Evolutionary conservation across 1,140 invertebrate species (phyloP).

Genomic region (Procambarus virginalis): DNA sequence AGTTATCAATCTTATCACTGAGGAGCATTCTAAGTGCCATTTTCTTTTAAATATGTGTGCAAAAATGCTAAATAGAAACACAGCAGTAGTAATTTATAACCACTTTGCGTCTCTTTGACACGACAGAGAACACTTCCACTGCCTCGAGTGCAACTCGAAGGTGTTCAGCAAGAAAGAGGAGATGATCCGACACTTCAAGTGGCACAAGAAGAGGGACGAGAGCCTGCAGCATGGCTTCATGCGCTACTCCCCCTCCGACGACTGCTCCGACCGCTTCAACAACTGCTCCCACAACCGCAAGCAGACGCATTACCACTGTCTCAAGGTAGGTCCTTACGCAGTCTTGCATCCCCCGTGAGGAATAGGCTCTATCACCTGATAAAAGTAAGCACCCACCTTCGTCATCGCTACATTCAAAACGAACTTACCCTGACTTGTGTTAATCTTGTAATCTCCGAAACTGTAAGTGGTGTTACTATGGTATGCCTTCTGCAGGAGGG

Average conservation of each 20-base stretch:
- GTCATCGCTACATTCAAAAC: no score
- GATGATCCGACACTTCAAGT: slow-evolving; percentile 98
- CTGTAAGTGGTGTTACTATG: no score
- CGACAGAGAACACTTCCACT: slow-evolving; percentile 95
- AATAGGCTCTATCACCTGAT: no score
- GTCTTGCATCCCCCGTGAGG: not conserved
- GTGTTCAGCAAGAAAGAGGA: slow-evolving; percentile 99
- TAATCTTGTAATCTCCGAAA: no score
- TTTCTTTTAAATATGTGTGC: no score
- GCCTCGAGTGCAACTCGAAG: slow-evolving; percentile 89
- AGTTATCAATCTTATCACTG: no score
- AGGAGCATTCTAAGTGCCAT: no score
- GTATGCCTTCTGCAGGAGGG: slow-evolving; percentile 78
- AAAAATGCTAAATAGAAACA: no score
- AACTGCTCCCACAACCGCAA: slow-evolving; percentile 95
- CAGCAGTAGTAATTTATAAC: no score
- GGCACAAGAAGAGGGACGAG: slow-evolving; percentile 99
- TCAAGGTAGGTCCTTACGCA: slow-evolving; percentile 80
- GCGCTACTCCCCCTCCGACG: slow-evolving; percentile 92
- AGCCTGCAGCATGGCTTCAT: slow-evolving; percentile 97
- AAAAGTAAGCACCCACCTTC: no score
- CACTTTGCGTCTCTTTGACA: not conserved
- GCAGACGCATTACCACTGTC: slow-evolving; percentile 98
- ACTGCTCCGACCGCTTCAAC: slow-evolving; percentile 86
- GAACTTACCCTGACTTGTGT: no score